Evolutionary conservation across 2,113 vertebrate species (phyloP), one percentile per base, ranked within the genome.

Genomic region (Jaculus jaculus): DNA sequence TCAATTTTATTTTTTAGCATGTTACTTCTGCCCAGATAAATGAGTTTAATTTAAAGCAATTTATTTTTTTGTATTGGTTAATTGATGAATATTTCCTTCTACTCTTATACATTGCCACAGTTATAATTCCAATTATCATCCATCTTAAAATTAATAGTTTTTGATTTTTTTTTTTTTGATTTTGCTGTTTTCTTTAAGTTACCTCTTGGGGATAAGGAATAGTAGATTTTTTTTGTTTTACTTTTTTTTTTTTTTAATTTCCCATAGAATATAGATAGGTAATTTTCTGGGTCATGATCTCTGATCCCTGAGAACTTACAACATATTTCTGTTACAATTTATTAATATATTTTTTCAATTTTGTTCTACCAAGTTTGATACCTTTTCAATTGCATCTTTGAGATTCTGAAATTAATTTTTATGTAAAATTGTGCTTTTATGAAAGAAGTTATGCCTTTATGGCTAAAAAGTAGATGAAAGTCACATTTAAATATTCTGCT

Each of bases 391-490:
- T 21, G 42, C 88, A 93, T 72, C 23, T 94, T 84, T 93, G 89
- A 86, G 92, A 97, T 77, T 83, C 85, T 96, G 96, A 83, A 51
- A 89, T 84, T 86, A 84, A 93, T 95, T 97, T 89, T 87, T 90
- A 89, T 51, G 54, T 54, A 51, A 54, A 86, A 71, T 18, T 77
- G 58, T 60, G 68, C 92, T 85, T 16, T 21, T 85, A 71, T 84
- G 39, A 63, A 87, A 91, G 69, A 94, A 90, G n/a, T 32, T 83
- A 91, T 88, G 24, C 39, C 24, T 58, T 73, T 83, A 92, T 32
- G 84, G 0, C 89, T 30, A 87, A 30, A 96, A 96, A 71, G 4
- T 23, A 78, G 28, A 82, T 61, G 34, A 77, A 93, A 96, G 92
- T 24, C 65, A 73, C 74, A 96, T 95, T 95, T 73, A 84, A 80